Evolutionary conservation across 2,113 vertebrate genomes (phyloP).

Genomic region (Aspiorhynchus laticeps): DNA sequence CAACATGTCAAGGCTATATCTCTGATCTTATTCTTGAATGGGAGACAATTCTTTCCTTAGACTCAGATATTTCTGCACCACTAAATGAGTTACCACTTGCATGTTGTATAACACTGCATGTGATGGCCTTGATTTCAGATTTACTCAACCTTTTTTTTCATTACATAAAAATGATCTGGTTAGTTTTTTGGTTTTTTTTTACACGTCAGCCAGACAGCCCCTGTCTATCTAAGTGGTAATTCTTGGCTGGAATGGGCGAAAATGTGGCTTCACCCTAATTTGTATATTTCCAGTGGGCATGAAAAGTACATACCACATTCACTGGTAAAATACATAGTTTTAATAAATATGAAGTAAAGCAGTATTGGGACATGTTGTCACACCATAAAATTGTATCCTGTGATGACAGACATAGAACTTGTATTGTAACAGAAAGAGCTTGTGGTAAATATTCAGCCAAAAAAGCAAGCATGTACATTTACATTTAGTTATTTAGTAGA

Average conservation of each 20-base stretch:
- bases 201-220: background rate
- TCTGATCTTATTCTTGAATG: background rate
- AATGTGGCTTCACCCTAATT: conserved; percentile 1
- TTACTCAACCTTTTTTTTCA: background rate
- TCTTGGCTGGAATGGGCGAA: background rate
- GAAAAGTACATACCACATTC: background rate
- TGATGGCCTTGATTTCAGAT: background rate
- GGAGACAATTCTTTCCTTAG: background rate
- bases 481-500: no score
- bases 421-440: background rate
- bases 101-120: background rate
- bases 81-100: background rate
- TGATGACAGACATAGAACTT: background rate
- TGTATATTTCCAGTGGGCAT: background rate
- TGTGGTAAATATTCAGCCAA: background rate
- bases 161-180: background rate
- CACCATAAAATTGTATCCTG: background rate
- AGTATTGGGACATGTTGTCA: background rate
- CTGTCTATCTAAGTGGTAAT: background rate
- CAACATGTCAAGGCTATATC: background rate
- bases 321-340: background rate
- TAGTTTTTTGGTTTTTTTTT: background rate
- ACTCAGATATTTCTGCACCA: background rate
- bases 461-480: background rate
- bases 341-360: background rate